These are phyloP conservation scores for Scaptodrosophila lebanonensis DNA, from an alignment of 1,140 invertebrate genomes.

Conservation along the genomic window DNA sequence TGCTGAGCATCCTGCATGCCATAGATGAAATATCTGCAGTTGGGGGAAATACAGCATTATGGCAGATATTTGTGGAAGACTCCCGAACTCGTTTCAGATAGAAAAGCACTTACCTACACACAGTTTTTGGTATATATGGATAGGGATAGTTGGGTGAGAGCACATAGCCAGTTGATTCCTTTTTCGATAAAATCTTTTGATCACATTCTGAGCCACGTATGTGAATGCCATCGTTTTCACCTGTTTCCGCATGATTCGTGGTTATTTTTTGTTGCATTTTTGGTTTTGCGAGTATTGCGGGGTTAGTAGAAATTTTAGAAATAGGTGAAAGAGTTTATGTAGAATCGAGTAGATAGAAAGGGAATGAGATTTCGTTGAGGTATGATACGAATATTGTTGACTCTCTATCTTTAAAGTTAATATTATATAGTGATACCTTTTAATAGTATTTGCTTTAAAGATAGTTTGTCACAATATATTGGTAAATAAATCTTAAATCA, in stretches of 20 bases:
- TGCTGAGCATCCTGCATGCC: conserved; percentile 96
- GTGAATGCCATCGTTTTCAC: conserved; percentile 90
- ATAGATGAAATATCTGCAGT: conserved; percentile 96
- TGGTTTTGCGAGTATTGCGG: not conserved
- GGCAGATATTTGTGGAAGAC: no score
- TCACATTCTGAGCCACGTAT: conserved; percentile 97
- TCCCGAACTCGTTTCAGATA: no score
- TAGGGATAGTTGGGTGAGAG: conserved; percentile 97
- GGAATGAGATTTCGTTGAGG: no score
- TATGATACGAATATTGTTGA: no score
- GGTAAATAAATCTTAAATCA: no score
- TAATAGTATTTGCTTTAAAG: no score
- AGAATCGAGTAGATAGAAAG: conserved; percentile 16
- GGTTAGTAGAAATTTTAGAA: conserved; percentile 23
- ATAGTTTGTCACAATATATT: no score
- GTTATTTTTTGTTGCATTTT: conserved; percentile 40
- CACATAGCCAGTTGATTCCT: conserved; percentile 92
- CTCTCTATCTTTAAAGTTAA: no score
- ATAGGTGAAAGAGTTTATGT: conserved; percentile 23
- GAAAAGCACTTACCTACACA: conserved; percentile 89
- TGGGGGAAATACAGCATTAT: no score
- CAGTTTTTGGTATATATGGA: conserved; percentile 94
- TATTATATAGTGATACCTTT: no score
- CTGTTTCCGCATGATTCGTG: conserved; percentile 47
- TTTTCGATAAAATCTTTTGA: conserved; percentile 95